Conservation (phyloP, 2,888 invertebrate genomes). For the Caenorhabditis sp. region DNA sequence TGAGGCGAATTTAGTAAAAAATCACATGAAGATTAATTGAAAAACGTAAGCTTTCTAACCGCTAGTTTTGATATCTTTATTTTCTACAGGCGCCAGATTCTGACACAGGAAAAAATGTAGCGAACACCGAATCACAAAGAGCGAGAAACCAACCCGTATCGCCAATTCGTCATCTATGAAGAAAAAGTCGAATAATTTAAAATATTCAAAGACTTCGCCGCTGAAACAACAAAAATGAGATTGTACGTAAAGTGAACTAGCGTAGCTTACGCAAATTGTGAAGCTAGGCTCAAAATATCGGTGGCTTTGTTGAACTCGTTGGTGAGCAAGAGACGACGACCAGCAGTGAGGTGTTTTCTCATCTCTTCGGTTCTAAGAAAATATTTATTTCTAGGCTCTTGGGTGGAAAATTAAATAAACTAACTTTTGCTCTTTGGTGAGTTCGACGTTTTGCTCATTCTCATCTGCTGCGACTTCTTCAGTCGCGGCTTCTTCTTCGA, state of each 20-base stretch:
- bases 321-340: slow-evolving; percentile 20
- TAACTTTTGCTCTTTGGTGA: not conserved
- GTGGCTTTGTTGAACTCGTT: slow-evolving; percentile 15
- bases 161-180: no score
- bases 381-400: no score
- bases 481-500: no score
- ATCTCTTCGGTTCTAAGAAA: not conserved
- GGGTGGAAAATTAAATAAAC: not conserved
- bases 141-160: no score
- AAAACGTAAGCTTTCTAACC: no score
- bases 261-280: slow-evolving; percentile 2
- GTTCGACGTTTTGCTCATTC: no score
- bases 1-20: slow-evolving; percentile 9
- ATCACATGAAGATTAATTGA: not conserved
- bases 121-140: no score
- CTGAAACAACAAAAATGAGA: slow-evolving; percentile 12
- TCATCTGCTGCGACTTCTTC: no score
- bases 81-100: no score
- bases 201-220: slow-evolving; percentile 77
- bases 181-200: no score
- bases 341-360: not conserved
- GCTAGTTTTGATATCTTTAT: no score
- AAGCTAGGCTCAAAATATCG: slow-evolving; percentile 17
- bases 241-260: not conserved
- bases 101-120: no score